phyloP scores from a whole-genome alignment of 2,888 invertebrate genomes.

The Tiphia femorata region DNA sequence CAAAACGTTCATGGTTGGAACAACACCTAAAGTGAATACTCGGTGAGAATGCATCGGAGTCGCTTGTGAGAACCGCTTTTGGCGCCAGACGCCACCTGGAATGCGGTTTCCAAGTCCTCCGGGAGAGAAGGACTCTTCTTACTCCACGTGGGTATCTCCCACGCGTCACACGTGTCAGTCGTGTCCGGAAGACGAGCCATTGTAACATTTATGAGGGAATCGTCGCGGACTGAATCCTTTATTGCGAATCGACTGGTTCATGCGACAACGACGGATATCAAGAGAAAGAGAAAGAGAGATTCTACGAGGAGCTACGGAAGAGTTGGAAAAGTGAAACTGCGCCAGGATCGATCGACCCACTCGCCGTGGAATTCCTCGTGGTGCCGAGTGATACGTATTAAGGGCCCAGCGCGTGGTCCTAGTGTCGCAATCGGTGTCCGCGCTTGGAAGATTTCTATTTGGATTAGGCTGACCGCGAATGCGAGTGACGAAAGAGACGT shows the following conservation, averaged over 20 bases:
- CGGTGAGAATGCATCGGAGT: too few species aligned
- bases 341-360: background rate
- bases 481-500: background rate
- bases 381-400: slow-evolving; percentile 3
- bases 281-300: background rate
- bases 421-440: background rate
- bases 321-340: slow-evolving; percentile 2
- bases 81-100: slow-evolving; percentile 62
- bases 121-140: slow-evolving; percentile 35
- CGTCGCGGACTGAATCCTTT: slow-evolving; percentile 6
- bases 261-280: background rate
- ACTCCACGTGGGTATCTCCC: slow-evolving; percentile 51
- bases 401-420: background rate
- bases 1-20: background rate
- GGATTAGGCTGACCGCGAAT: background rate
- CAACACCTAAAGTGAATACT: too few species aligned
- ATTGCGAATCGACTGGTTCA: background rate
- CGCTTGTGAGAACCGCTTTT: slow-evolving; percentile 57
- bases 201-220: slow-evolving; percentile 1
- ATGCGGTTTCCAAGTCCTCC: slow-evolving; percentile 58
- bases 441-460: background rate
- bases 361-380: background rate
- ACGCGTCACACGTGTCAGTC: slow-evolving; percentile 46
- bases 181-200: slow-evolving; percentile 25
- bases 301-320: background rate